Evolutionary conservation across 2,888 invertebrate species (phyloP).

Genomic region (Galeopsomyia nigrocyanea): DNA sequence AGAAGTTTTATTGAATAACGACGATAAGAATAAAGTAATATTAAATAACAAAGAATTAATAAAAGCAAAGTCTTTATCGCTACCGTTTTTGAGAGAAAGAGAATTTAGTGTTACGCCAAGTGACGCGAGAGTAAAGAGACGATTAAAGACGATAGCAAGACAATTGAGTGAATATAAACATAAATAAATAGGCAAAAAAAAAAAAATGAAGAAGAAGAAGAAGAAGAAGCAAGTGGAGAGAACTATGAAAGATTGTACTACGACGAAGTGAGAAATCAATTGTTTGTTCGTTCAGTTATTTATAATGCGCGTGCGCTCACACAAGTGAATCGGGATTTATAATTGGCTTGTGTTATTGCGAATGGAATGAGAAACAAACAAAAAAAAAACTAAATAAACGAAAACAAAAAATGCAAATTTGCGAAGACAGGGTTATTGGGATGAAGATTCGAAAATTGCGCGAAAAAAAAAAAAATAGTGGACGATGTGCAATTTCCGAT

Average conservation of each 20-base stretch:
- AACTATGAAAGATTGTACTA: conserved; percentile 45
- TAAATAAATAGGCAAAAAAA: background rate
- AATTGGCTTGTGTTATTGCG: too few relatives aligned
- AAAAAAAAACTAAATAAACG: background rate
- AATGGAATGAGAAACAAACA: background rate
- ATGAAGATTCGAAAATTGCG: conserved; percentile 1
- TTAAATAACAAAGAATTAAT: conserved; percentile 49
- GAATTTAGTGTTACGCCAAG: background rate
- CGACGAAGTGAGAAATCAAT: conserved; percentile 18
- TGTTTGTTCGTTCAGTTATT: conserved; percentile 23
- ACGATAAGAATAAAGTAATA: conserved; percentile 38
- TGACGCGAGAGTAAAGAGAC: conserved; percentile 6
- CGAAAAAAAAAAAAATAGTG: background rate
- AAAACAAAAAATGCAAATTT: conserved; percentile 9
- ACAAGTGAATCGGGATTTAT: background rate
- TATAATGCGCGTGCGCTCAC: conserved; percentile 4
- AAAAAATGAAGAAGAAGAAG: conserved; percentile 25
- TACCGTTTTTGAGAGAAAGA: conserved; percentile 60
- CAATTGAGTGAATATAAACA: background rate
- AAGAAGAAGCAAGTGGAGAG: too few relatives aligned
- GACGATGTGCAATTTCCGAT: background rate
- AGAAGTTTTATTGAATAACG: conserved; percentile 39
- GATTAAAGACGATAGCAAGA: background rate
- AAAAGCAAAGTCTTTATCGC: conserved; percentile 62
- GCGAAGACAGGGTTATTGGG: conserved; percentile 25